phyloP scores from a whole-genome alignment of 2,797 vertebrate genomes.

The Silurus lanzhouensis region DNA sequence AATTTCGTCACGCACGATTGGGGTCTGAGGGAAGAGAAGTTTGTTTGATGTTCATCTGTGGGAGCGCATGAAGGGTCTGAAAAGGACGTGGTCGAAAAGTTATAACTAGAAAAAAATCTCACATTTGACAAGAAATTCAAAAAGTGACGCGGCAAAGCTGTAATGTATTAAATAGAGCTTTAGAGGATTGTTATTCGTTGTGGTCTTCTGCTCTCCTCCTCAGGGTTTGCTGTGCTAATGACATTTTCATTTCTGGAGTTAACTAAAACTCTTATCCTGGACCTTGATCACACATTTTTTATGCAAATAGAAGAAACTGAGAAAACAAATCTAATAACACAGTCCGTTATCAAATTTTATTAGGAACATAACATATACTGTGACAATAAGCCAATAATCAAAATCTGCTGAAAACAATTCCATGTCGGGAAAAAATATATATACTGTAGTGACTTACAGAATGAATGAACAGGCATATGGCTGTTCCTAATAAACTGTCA shows the following conservation, averaged over 20 bases:
- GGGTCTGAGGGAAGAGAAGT: background rate
- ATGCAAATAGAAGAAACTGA: too few species aligned
- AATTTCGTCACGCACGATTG: background rate
- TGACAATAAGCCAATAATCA: too few species aligned
- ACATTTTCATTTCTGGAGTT: background rate
- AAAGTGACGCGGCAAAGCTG: background rate
- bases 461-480: background rate
- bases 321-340: too few species aligned
- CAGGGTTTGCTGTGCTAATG: too few species aligned
- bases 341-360: too few species aligned
- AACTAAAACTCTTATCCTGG: background rate
- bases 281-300: background rate
- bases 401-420: too few species aligned
- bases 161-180: too few species aligned
- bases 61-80: background rate
- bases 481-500: background rate
- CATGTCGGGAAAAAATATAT: too few species aligned
- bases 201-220: background rate
- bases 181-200: background rate
- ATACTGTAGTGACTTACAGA: too few species aligned
- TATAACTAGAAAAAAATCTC: background rate
- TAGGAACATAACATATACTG: too few species aligned
- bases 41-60: constrained; percentile 11
- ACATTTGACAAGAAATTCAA: too few species aligned
- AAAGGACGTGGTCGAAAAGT: background rate